Conservation (phyloP, 1,140 invertebrate genomes). For the Neomicropteryx cornuta region DNA sequence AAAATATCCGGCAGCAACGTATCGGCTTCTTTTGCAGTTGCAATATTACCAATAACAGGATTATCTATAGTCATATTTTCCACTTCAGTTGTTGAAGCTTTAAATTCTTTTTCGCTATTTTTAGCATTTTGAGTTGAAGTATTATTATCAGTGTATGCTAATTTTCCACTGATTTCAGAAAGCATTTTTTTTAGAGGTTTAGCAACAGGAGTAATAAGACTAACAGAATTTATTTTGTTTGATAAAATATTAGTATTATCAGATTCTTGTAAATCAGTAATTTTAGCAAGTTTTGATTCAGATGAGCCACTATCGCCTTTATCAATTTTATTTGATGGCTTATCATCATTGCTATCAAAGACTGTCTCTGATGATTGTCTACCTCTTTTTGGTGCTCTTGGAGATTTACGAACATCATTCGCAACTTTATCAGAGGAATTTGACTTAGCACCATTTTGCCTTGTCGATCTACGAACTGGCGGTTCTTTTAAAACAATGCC, state of each 20-base stretch:
- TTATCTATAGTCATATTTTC: no score
- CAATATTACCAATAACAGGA: no score
- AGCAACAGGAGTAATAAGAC: not conserved
- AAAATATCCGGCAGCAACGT: no score
- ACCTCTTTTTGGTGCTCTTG: conserved; percentile 45
- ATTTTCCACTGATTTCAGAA: conserved; percentile 31
- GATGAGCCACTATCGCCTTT: conserved; percentile 12
- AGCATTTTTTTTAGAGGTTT: conserved; percentile 38
- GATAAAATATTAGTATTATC: no score
- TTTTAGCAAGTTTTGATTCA: conserved; percentile 25
- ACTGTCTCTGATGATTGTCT: conserved; percentile 51
- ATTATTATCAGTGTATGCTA: conserved; percentile 18
- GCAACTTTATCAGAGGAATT: conserved; percentile 22
- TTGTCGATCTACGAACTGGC: conserved; percentile 26
- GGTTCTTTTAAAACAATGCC: conserved; percentile 18
- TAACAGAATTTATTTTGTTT: no score
- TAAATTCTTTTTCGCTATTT: not conserved
- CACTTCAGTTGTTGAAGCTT: no score
- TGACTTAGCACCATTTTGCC: conserved; percentile 24
- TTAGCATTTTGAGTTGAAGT: not conserved
- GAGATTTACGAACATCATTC: conserved; percentile 46
- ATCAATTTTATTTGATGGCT: conserved; percentile 24
- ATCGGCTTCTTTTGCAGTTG: no score
- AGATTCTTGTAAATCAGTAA: conserved; percentile 18
- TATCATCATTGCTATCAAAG: conserved; percentile 47